Conservation (phyloP, 2,797 vertebrate species). For the Moxostoma hubbsi region DNA sequence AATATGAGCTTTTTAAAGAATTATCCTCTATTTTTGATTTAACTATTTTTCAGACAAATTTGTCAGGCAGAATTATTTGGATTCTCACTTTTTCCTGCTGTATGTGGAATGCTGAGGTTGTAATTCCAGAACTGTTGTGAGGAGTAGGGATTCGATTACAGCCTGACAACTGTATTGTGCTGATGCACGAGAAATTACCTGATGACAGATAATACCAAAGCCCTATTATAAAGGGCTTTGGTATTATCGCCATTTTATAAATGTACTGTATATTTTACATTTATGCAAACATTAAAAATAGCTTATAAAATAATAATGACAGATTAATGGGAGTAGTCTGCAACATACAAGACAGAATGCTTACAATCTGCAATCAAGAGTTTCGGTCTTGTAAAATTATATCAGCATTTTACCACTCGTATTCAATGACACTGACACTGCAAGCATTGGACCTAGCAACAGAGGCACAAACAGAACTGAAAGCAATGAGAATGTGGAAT, state of each 20-base stretch:
- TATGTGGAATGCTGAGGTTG: constrained; percentile 57
- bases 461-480: constrained; percentile 48
- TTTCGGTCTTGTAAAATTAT: too few relatives aligned
- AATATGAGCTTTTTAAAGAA: too few relatives aligned
- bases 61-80: neutral
- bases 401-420: constrained; percentile 18
- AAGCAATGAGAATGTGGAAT: constrained; percentile 32
- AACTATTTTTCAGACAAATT: neutral
- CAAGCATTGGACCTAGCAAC: constrained; percentile 3
- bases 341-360: too few relatives aligned
- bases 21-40: neutral
- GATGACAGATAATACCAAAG: constrained; percentile 9
- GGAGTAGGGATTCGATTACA: constrained; percentile 70
- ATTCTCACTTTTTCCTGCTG: constrained; percentile 30
- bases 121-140: constrained; percentile 60
- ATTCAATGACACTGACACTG: constrained; percentile 38
- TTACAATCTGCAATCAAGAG: too few relatives aligned
- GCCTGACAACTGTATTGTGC: constrained; percentile 66
- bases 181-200: constrained; percentile 67
- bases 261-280: too few relatives aligned
- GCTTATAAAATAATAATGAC: too few relatives aligned
- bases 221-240: neutral
- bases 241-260: too few relatives aligned
- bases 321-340: too few relatives aligned
- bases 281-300: too few relatives aligned